Evolutionary conservation across 1,140 invertebrate species (phyloP).

Genomic region (Oryctes rhinoceros): DNA sequence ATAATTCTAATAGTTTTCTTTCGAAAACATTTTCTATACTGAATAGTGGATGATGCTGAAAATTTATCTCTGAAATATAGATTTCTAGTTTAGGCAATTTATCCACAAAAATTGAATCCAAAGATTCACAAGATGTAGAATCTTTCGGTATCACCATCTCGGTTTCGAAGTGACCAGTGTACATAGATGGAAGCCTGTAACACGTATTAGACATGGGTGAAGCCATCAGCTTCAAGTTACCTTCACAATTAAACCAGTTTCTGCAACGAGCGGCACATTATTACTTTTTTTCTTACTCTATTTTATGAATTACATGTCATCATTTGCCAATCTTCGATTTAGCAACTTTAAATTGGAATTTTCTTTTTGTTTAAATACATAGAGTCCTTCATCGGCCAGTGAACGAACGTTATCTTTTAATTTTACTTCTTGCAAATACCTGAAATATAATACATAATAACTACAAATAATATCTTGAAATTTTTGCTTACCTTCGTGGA

Average conservation of each 20-base stretch:
- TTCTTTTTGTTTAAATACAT: slow-evolving; percentile 40
- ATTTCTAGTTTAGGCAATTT: slow-evolving; percentile 55
- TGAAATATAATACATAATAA: background rate
- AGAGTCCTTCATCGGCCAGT: slow-evolving; percentile 47
- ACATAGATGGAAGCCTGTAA: slow-evolving; percentile 26
- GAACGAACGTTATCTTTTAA: slow-evolving; percentile 14
- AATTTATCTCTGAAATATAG: slow-evolving; percentile 55
- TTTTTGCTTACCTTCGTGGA: slow-evolving; percentile 17
- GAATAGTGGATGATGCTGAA: slow-evolving; percentile 58
- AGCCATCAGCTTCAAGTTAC: slow-evolving; percentile 43
- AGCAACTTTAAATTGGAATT: slow-evolving; percentile 42
- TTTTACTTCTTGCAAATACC: background rate
- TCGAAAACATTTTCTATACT: slow-evolving; percentile 59
- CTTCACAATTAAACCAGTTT: slow-evolving; percentile 49
- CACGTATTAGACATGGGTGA: slow-evolving; percentile 27
- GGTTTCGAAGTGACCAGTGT: background rate
- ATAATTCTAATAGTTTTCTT: slow-evolving; percentile 57
- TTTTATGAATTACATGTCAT: slow-evolving; percentile 43
- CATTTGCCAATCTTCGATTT: slow-evolving; percentile 43
- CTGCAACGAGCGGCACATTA: slow-evolving; percentile 43
- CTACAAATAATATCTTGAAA: background rate
- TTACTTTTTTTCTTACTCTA: too few relatives aligned
- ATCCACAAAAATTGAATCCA: slow-evolving; percentile 28
- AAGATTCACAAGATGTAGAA: background rate
- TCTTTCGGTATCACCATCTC: slow-evolving; percentile 39